These are phyloP conservation scores for Oxyura jamaicensis DNA, from an alignment of 2,113 vertebrate species.

Conservation along the genomic window DNA sequence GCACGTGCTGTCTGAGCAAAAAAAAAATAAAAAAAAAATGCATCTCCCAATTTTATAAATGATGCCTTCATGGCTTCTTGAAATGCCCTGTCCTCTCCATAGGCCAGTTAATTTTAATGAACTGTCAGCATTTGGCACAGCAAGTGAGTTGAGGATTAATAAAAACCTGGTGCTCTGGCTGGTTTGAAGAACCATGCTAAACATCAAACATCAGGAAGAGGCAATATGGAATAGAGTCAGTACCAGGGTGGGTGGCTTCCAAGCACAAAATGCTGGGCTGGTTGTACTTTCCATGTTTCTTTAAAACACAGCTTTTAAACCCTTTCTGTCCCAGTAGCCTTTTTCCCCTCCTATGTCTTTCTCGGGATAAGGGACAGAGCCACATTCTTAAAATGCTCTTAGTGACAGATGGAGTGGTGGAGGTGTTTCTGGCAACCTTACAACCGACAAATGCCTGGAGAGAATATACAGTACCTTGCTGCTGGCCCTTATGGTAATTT, in stretches of 20 bases:
- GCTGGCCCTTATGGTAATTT: background rate
- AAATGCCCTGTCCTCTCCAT: background rate
- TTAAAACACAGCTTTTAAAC: background rate
- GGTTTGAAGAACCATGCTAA: background rate
- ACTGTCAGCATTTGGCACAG: background rate
- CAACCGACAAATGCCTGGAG: background rate
- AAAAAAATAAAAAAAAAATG: background rate
- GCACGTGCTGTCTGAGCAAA: background rate
- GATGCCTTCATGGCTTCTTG: background rate
- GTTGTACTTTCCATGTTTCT: background rate
- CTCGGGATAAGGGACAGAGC: background rate
- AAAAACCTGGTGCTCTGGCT: background rate
- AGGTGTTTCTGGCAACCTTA: conserved; percentile 13
- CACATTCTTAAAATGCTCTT: background rate
- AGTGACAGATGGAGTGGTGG: background rate
- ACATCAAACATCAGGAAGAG: background rate
- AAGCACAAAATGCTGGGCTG: background rate
- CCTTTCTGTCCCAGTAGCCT: background rate
- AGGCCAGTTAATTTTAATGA: background rate
- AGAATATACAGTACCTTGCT: background rate
- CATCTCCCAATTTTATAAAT: background rate
- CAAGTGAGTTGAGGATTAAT: background rate
- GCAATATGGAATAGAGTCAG: background rate
- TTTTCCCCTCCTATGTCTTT: background rate
- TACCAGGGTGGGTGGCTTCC: background rate